Evolutionary conservation across 2,797 vertebrate species (phyloP), one percentile per base, ranked within the genome.

Genomic region (Pyrocephalus nanus): DNA sequence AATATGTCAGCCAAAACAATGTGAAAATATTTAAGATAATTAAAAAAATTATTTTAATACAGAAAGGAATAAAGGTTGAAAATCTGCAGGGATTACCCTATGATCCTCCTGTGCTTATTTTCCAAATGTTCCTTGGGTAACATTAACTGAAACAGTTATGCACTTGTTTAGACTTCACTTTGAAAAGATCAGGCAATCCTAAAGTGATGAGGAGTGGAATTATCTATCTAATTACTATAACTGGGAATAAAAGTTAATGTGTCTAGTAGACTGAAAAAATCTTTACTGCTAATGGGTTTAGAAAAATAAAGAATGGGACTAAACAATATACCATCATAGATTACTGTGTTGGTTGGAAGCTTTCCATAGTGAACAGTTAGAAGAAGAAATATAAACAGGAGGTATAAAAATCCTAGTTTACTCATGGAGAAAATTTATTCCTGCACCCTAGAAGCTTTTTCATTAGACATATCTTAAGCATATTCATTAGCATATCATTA

Each of bases 21-120:
- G 82, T 80, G 90, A 92, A 94, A 86, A 86, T 91, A 94, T 94
- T 94, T 92, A 88, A 83, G 54, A 57, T 36, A 26, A 6, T 79
- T 48, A 66, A 11, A 74, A 93, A 94, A 60, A 42, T 18, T 73
- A 54, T 82, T 82, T 78, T 73, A 53, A 61, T 92, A 29, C 57
- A 29, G 65, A 92, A 79, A 85, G 21, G 27, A 80, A 19, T 77
- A 47, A 82, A 76, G 20, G 55, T 30, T 81, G 21, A 58, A 64
- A 55, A 30, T 88, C 55, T 70, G 22, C 47, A 55, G 11, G 38
- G 57, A 86, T 70, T 88, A 47, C 12, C 22, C 13, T 58, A 13
- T 27, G 26, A 70, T 66, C 19, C 15, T 17, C 11, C 29, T 72
- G 5, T 34, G 17, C 9, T 80, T 67, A 43, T 57, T 66, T 20